Evolutionary conservation across 1,140 invertebrate genomes (phyloP).

Genomic region (Dryas iulia): DNA sequence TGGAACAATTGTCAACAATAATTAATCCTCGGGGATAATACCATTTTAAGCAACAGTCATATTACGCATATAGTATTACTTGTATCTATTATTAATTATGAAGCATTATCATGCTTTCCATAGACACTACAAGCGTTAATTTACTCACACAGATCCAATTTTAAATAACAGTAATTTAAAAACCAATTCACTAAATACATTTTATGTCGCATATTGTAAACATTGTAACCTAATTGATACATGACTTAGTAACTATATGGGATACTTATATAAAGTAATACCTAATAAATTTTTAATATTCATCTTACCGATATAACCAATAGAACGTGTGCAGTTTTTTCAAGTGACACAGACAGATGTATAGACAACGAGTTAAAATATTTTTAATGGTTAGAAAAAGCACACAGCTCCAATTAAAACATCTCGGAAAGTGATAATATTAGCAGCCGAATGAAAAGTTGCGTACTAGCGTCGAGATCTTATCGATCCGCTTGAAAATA

Average conservation of each 20-base stretch:
- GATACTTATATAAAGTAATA: neutral
- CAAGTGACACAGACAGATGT: neutral
- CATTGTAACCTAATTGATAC: neutral
- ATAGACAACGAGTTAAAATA: conserved; percentile 15
- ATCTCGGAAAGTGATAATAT: conserved; percentile 53
- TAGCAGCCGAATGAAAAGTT: conserved; percentile 67
- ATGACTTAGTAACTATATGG: neutral
- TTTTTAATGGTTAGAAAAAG: conserved; percentile 56
- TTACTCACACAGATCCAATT: conserved; percentile 69
- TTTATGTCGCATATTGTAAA: conserved; percentile 12
- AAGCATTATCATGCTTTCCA: conserved; percentile 70
- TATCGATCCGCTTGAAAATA: conserved; percentile 30
- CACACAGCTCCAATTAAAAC: conserved; percentile 54
- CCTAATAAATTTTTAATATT: neutral
- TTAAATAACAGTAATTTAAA: conserved; percentile 33
- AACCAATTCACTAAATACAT: conserved; percentile 43
- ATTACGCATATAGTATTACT: conserved; percentile 54
- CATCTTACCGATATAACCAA: neutral
- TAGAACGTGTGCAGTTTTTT: neutral
- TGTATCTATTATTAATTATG: conserved; percentile 55
- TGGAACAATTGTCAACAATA: conserved; percentile 33
- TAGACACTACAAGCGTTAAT: conserved; percentile 73
- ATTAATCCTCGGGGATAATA: conserved; percentile 46
- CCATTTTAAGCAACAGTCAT: conserved; percentile 57
- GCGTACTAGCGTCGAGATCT: conserved; percentile 45